Base-by-base conservation (phyloP, 2,113 vertebrate genomes). In the Orthochromis malagaraziensis region DNA sequence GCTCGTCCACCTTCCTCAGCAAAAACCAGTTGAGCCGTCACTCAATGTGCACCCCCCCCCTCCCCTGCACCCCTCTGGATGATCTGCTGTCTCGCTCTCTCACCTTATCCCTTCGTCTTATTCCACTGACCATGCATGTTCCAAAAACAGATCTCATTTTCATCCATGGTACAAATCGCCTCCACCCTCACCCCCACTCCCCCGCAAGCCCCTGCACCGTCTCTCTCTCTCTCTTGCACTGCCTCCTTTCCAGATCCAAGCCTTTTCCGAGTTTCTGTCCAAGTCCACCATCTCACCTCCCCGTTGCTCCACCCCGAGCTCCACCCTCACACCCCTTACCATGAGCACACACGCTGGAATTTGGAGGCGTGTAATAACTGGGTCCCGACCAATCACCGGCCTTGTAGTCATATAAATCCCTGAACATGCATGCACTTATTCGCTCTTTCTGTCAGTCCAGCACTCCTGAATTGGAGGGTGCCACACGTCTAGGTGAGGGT, bases 101-200 rank as follows among this genome's bases (percentile, higher is more conserved):
- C 95, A 95, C 95, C 95, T 96, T 95, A 94, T 96, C 94, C 94
- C 91, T 93, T 96, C 94, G 94, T 95, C 95, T 94, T 96, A 96
- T 96, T 96, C 96, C 95, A 96, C 96, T 97, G 96, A 96, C 96
- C 92, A 95, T 95, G 96, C 96, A 96, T 94, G 94, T 96, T 96
- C 96, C 96, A 96, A 96, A 96, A 96, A 96, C 95, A 96, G 96
- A 94, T 92, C 93, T 93, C 90, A 95, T 94, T 96, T 95, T 96
- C 94, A 95, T 96, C 94, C 88, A 82, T 40, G 29, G 86, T 80
- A 51, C 79, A 51, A 79, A 17, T 70, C 35, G 60, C 81, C 84
- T 82, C 31, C 53, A 6, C 40, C 40, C 40, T 24, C 73, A 13
- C 75, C n/a, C 80, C 49, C 80, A 11, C 65, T 4, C 40, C 58